Evolutionary conservation across 2,888 invertebrate genomes (phyloP).

Genomic region (Philereme vetulata): DNA sequence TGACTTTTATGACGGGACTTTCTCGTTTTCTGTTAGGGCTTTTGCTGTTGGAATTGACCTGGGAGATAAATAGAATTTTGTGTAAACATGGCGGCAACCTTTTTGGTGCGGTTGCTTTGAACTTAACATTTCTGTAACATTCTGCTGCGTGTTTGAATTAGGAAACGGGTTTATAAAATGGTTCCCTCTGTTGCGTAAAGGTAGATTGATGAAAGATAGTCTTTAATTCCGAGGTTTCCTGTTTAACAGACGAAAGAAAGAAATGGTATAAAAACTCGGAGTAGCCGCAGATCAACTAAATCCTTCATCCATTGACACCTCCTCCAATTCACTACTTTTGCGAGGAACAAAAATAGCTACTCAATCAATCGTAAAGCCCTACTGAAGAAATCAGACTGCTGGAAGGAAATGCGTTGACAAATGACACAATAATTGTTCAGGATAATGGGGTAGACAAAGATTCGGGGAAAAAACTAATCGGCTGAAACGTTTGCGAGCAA

Average conservation of each 20-base stretch:
- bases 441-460: conserved; percentile 63
- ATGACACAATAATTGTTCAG: conserved; percentile 76
- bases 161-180: neutral
- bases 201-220: too few relatives aligned
- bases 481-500: conserved; percentile 70
- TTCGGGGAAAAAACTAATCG: conserved; percentile 61
- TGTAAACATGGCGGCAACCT: conserved; percentile 19
- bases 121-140: conserved; percentile 4
- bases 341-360: conserved; percentile 56
- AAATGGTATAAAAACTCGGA: conserved; percentile 10
- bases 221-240: neutral
- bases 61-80: conserved; percentile 29
- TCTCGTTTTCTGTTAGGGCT: conserved; percentile 43
- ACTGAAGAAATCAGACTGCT: conserved; percentile 70
- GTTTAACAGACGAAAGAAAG: neutral
- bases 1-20: conserved; percentile 44
- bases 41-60: conserved; percentile 38
- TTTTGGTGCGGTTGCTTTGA: conserved; percentile 17
- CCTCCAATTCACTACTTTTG: conserved; percentile 28
- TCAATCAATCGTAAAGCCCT: conserved; percentile 69
- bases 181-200: neutral
- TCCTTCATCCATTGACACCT: conserved; percentile 27
- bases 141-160: conserved; percentile 3
- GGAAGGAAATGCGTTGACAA: conserved; percentile 68
- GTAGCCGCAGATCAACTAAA: conserved; percentile 21